These are phyloP conservation scores for Phengaris arion DNA, from an alignment of 2,888 invertebrate species.

Conservation along the genomic window DNA sequence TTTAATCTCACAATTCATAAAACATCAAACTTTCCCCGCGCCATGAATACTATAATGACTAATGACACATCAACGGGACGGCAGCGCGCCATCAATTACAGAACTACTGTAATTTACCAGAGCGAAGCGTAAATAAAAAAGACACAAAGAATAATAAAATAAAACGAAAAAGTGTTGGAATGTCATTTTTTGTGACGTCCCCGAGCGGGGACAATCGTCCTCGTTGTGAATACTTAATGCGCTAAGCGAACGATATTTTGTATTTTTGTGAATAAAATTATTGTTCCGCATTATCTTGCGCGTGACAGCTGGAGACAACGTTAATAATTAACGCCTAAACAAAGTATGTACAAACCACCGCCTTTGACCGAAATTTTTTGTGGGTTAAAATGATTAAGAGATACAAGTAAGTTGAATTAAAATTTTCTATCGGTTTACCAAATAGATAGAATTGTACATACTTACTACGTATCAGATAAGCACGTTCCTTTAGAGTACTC, in stretches of 20 bases:
- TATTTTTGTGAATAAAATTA: conserved; percentile 31
- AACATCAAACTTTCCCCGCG: not conserved
- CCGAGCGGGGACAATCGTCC: conserved; percentile 36
- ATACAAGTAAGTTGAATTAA: no score
- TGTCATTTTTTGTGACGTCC: conserved; percentile 38
- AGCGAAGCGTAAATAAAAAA: conserved; percentile 31
- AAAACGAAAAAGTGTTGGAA: conserved; percentile 32
- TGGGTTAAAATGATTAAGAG: conserved; percentile 5
- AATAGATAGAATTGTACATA: no score
- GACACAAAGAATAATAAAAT: conserved; percentile 24
- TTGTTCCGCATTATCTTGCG: conserved; percentile 27
- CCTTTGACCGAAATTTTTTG: not conserved
- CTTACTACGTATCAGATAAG: no score
- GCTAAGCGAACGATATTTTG: conserved; percentile 31
- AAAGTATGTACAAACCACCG: not conserved
- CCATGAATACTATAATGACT: not conserved
- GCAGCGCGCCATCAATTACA: not conserved
- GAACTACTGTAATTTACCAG: conserved; percentile 11
- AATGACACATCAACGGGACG: not conserved
- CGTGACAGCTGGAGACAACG: conserved; percentile 19
- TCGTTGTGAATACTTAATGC: conserved; percentile 44
- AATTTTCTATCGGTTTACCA: no score
- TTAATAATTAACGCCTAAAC: conserved; percentile 20
- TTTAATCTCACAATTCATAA: conserved; percentile 16
- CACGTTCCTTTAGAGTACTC: no score